Percentiles rank a stretch among this genome's conserved stretches.
Evolutionary conservation across 1,140 invertebrate genomes (phyloP).

Genomic region (Neodiprion pinetum): DNA sequence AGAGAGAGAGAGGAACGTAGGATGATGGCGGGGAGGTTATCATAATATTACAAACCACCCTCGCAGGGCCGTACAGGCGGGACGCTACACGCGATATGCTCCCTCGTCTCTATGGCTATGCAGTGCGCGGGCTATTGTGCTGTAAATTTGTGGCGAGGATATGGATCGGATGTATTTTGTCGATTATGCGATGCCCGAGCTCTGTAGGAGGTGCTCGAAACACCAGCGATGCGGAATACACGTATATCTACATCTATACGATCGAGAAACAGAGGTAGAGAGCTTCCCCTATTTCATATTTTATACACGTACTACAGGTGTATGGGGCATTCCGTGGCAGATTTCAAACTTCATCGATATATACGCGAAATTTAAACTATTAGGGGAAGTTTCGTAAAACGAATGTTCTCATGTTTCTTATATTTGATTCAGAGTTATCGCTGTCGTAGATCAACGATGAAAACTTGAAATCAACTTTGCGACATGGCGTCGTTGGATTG

Average conservation of each 20-base stretch:
- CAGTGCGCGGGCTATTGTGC: not conserved
- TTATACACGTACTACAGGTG: too few relatives aligned
- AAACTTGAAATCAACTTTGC: too few relatives aligned
- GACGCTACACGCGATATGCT: not conserved
- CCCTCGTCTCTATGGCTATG: not conserved
- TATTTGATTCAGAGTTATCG: too few relatives aligned
- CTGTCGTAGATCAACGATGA: too few relatives aligned
- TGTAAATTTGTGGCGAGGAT: not conserved
- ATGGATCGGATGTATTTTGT: not conserved
- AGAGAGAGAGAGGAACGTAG: conserved; percentile 16
- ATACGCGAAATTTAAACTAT: too few relatives aligned
- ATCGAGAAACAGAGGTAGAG: too few relatives aligned
- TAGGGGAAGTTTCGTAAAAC: too few relatives aligned
- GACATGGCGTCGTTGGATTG: too few relatives aligned
- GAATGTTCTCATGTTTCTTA: too few relatives aligned
- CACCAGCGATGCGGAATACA: not conserved
- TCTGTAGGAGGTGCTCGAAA: not conserved
- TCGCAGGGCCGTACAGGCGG: conserved; percentile 49
- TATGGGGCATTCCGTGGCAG: too few relatives aligned
- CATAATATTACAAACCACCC: conserved; percentile 64
- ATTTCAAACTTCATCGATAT: too few relatives aligned
- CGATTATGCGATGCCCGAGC: not conserved
- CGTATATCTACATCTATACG: not conserved
- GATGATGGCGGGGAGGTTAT: conserved; percentile 52
- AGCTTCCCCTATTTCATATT: too few relatives aligned